Percentiles rank a stretch among this genome's conserved stretches.
Evolutionary conservation across 2,888 invertebrate genomes (phyloP).

Genomic region (Cantharis flavilabris): DNA sequence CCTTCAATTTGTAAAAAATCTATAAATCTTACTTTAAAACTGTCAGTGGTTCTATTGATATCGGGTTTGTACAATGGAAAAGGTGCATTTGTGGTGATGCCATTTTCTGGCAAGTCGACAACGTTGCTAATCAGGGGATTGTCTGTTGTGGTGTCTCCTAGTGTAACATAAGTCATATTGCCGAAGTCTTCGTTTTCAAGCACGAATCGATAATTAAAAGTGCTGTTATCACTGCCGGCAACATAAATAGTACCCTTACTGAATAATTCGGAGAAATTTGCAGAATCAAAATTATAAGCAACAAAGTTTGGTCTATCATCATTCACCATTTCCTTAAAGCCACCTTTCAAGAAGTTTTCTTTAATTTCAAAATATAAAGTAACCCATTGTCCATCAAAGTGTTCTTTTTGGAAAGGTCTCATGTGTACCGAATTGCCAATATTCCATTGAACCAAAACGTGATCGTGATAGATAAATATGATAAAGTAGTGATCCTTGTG

Average conservation of each 20-base stretch:
- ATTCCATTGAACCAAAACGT: slow-evolving; percentile 72
- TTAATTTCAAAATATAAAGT: slow-evolving; percentile 63
- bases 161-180: slow-evolving; percentile 46
- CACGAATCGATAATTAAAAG: slow-evolving; percentile 47
- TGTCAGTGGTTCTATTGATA: slow-evolving; percentile 46
- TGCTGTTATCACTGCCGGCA: slow-evolving; percentile 56
- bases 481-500: slow-evolving; percentile 64
- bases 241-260: slow-evolving; percentile 58
- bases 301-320: slow-evolving; percentile 60
- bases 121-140: slow-evolving; percentile 46
- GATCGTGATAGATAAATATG: slow-evolving; percentile 71
- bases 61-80: slow-evolving; percentile 46
- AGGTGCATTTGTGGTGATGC: slow-evolving; percentile 40
- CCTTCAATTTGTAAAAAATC: not conserved
- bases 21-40: slow-evolving; percentile 43
- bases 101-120: slow-evolving; percentile 43
- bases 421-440: slow-evolving; percentile 57
- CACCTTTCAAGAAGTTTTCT: slow-evolving; percentile 49
- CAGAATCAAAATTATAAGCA: slow-evolving; percentile 56
- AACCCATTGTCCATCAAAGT: slow-evolving; percentile 69
- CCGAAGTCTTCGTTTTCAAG: slow-evolving; percentile 47
- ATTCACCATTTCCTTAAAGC: slow-evolving; percentile 59
- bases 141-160: slow-evolving; percentile 48
- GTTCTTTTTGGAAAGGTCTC: slow-evolving; percentile 62
- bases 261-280: slow-evolving; percentile 59